Conservation (phyloP, 2,797 vertebrate species). For the Enteromius paludinosus region DNA sequence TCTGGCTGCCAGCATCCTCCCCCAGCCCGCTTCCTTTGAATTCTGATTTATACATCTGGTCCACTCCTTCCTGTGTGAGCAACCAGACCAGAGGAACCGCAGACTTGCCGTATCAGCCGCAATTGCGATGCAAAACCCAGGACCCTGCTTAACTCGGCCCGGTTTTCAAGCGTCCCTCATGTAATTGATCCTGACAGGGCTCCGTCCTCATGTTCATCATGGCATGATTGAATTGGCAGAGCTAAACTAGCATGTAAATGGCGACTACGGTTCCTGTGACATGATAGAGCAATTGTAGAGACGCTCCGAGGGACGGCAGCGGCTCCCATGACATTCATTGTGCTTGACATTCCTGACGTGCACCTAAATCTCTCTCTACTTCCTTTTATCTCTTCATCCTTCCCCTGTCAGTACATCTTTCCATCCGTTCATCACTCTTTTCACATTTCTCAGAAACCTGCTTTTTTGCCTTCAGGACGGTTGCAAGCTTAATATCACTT, state of each 20-base stretch:
- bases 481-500: constrained; percentile 46
- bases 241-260: constrained; percentile 56
- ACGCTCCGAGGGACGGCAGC: constrained; percentile 37
- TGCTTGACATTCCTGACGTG: constrained; percentile 59
- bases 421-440: constrained; percentile 53
- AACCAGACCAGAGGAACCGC: constrained; percentile 68
- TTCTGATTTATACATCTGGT: constrained; percentile 75
- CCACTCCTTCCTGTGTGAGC: constrained; percentile 63
- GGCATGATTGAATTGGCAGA: constrained; percentile 58
- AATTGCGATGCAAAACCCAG: constrained; percentile 41
- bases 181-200: constrained; percentile 58
- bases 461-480: constrained; percentile 50
- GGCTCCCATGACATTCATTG: constrained; percentile 58
- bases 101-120: constrained; percentile 73
- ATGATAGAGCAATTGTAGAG: constrained; percentile 48
- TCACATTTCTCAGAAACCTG: constrained; percentile 33
- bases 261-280: constrained; percentile 15
- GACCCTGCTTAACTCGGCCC: constrained; percentile 37
- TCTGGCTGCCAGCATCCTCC: constrained; percentile 70
- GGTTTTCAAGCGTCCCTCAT: constrained; percentile 45
- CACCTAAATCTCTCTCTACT: constrained; percentile 59
- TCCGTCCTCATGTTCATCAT: constrained; percentile 59
- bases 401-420: constrained; percentile 59
- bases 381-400: constrained; percentile 60
- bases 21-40: constrained; percentile 63